A percentile compares a stretch with the other conserved stretches of the same genome.
Evolutionary conservation across 2,797 vertebrate genomes (phyloP).

Genomic region (Glyptemys insculpta): DNA sequence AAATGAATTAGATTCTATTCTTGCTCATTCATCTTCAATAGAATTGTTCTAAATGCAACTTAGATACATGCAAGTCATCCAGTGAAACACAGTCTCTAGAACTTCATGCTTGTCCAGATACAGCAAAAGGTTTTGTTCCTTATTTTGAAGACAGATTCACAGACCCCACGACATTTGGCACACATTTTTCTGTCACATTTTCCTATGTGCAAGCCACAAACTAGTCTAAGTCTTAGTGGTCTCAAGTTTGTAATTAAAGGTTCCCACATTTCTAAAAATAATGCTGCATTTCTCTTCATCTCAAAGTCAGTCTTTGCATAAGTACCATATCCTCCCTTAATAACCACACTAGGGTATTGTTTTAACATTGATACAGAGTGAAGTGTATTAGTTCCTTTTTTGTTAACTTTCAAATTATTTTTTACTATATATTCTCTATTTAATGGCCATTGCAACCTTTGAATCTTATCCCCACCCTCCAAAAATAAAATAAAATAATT

Average conservation of each 20-base stretch:
- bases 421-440: not conserved
- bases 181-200: not conserved
- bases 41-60: constrained; percentile 20
- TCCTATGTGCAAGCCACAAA: not conserved
- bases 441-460: not conserved
- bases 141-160: not conserved
- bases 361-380: not conserved
- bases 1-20: not conserved
- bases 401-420: not conserved
- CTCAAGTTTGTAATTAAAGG: not conserved
- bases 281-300: not conserved
- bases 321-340: not conserved
- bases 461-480: not conserved
- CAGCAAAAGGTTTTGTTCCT: not conserved
- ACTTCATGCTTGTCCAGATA: not conserved
- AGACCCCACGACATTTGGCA: not conserved
- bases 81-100: not conserved
- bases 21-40: not conserved
- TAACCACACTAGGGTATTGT: not conserved
- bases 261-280: not conserved
- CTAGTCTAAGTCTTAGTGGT: not conserved
- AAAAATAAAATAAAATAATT: not conserved
- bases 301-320: not conserved
- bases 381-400: not conserved
- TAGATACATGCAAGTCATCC: not conserved